Conservation (phyloP, 2,113 vertebrate genomes). For the Pomatorhinus ruficollis region DNA sequence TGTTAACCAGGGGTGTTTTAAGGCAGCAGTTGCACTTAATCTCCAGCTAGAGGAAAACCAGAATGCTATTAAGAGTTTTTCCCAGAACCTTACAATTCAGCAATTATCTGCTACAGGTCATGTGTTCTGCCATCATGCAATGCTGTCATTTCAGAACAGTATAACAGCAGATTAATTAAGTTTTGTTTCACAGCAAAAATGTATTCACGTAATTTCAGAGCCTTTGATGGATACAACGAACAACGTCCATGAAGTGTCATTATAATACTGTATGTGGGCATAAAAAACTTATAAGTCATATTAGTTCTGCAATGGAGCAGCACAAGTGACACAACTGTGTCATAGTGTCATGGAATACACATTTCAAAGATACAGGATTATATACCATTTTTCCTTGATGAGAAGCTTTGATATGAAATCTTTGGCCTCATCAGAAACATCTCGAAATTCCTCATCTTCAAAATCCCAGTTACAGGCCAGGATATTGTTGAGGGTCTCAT, state of each 20-base stretch:
- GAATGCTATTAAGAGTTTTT: neutral
- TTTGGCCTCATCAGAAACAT: slow-evolving; percentile 89
- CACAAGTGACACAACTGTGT: neutral
- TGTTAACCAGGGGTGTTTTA: slow-evolving; percentile 92
- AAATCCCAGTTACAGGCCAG: slow-evolving; percentile 93
- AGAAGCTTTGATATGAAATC: slow-evolving; percentile 95
- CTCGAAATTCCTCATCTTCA: slow-evolving; percentile 89
- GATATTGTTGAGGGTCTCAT: slow-evolving; percentile 95
- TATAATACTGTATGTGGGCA: neutral
- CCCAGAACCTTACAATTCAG: neutral
- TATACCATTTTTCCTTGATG: slow-evolving; percentile 94
- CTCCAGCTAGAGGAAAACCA: slow-evolving; percentile 85
- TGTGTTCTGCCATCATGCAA: neutral
- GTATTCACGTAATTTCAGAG: neutral
- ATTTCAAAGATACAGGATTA: neutral
- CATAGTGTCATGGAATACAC: neutral
- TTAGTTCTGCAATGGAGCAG: neutral
- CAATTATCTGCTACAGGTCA: neutral
- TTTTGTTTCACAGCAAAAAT: neutral
- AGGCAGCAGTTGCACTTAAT: slow-evolving; percentile 91
- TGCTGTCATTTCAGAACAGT: neutral
- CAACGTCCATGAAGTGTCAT: neutral
- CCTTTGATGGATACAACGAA: neutral
- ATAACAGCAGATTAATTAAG: neutral
- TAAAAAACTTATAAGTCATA: neutral